A percentile compares a stretch with the other conserved stretches of the same genome.
Evolutionary conservation across 2,797 vertebrate genomes (phyloP).

Genomic region (Telmatherina bonti): DNA sequence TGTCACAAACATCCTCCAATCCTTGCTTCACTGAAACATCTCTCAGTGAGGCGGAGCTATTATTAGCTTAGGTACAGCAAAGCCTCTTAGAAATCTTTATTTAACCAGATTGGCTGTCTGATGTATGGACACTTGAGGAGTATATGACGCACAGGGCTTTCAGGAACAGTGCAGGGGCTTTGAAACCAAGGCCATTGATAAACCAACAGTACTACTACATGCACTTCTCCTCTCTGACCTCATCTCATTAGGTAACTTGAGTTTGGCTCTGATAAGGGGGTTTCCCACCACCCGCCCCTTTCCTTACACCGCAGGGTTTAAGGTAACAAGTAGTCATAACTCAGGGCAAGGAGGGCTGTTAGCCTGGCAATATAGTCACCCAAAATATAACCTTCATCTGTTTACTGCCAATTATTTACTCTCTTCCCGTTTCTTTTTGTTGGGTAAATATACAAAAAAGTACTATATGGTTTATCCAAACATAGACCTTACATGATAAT

Average conservation of each 20-base stretch:
- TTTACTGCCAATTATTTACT: slow-evolving; percentile 11
- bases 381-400: slow-evolving; percentile 42
- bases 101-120: slow-evolving; percentile 84
- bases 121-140: slow-evolving; percentile 79
- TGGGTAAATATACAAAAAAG: not conserved
- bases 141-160: slow-evolving; percentile 65
- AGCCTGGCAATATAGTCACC: slow-evolving; percentile 56
- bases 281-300: slow-evolving; percentile 70
- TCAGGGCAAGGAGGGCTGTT: slow-evolving; percentile 53
- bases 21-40: slow-evolving; percentile 55
- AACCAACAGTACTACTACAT: slow-evolving; percentile 29
- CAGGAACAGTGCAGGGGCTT: slow-evolving; percentile 55
- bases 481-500: not conserved
- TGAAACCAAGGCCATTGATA: slow-evolving; percentile 56
- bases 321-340: slow-evolving; percentile 72
- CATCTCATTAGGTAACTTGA: slow-evolving; percentile 64
- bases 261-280: slow-evolving; percentile 70
- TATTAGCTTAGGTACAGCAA: slow-evolving; percentile 87
- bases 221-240: slow-evolving; percentile 13
- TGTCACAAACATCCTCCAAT: slow-evolving; percentile 70
- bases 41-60: slow-evolving; percentile 70
- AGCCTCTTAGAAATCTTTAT: slow-evolving; percentile 87
- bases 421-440: slow-evolving; percentile 12
- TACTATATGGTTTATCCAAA: slow-evolving; percentile 5
- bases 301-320: slow-evolving; percentile 64